phyloP scores from a whole-genome alignment of 2,113 vertebrate species.

The Nesoenas mayeri region DNA sequence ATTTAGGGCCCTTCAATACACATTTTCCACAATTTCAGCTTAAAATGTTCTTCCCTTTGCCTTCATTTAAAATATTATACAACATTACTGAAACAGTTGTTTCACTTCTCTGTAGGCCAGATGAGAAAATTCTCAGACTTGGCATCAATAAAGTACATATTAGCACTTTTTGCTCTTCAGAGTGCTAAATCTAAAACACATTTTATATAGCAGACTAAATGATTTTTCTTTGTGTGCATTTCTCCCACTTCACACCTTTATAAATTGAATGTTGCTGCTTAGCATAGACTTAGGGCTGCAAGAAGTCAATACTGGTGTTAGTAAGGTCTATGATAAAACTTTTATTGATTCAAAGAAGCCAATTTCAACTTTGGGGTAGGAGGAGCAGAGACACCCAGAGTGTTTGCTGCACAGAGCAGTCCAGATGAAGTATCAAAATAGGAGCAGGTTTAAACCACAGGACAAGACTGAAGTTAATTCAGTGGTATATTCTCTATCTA shows the following conservation, averaged over 20 bases:
- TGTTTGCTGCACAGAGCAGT: neutral
- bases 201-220: neutral
- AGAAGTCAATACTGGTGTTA: neutral
- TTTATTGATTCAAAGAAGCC: neutral
- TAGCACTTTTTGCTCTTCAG: neutral
- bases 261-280: neutral
- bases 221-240: neutral
- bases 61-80: neutral
- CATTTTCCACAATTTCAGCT: neutral
- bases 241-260: neutral
- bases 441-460: neutral
- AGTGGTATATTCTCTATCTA: neutral
- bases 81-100: neutral
- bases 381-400: neutral
- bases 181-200: neutral
- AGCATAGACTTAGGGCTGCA: neutral
- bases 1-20: neutral
- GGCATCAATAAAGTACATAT: neutral
- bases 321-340: neutral
- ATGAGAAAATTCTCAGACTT: neutral
- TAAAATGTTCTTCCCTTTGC: neutral
- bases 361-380: neutral
- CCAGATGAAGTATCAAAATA: neutral
- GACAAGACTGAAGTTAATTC: neutral
- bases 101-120: neutral